Percentiles rank a stretch among this genome's conserved stretches.
Evolutionary conservation across 2,888 invertebrate species (phyloP).

Genomic region (Barypeithes pellucidus): DNA sequence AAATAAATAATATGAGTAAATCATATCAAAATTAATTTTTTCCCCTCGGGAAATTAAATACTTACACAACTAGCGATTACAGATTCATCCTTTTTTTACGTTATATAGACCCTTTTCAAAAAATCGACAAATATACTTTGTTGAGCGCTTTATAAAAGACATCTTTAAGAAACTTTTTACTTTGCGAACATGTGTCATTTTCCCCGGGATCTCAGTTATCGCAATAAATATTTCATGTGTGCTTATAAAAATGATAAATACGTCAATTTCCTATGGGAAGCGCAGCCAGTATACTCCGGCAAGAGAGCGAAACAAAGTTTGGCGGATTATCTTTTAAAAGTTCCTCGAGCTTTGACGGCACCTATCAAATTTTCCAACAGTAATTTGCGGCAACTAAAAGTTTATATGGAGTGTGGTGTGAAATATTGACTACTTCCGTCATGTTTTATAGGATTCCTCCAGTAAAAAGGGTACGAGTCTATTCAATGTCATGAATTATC

Average conservation of each 20-base stretch:
- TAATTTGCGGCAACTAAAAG: constrained; percentile 48
- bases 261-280: constrained; percentile 51
- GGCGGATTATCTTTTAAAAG: constrained; percentile 53
- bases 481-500: not conserved
- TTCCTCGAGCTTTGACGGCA: constrained; percentile 45
- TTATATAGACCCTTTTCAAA: constrained; percentile 40
- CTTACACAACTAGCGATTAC: not conserved
- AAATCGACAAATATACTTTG: constrained; percentile 46
- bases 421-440: constrained; percentile 23
- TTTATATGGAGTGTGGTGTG: constrained; percentile 21
- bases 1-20: no score
- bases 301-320: constrained; percentile 49
- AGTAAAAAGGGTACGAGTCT: not conserved
- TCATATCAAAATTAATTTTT: no score
- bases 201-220: constrained; percentile 51
- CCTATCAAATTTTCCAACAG: constrained; percentile 49
- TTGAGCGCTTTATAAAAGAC: constrained; percentile 43
- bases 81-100: not conserved
- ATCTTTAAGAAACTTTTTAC: constrained; percentile 45
- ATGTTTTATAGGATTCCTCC: not conserved
- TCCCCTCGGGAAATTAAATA: no score
- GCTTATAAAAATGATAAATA: constrained; percentile 56
- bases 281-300: not conserved
- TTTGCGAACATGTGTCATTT: constrained; percentile 50
- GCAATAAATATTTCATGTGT: constrained; percentile 55